A percentile compares a stretch with the other conserved stretches of the same genome.
Conservation (phyloP, 2,888 invertebrate genomes). For the Diaphora mendica region DNA sequence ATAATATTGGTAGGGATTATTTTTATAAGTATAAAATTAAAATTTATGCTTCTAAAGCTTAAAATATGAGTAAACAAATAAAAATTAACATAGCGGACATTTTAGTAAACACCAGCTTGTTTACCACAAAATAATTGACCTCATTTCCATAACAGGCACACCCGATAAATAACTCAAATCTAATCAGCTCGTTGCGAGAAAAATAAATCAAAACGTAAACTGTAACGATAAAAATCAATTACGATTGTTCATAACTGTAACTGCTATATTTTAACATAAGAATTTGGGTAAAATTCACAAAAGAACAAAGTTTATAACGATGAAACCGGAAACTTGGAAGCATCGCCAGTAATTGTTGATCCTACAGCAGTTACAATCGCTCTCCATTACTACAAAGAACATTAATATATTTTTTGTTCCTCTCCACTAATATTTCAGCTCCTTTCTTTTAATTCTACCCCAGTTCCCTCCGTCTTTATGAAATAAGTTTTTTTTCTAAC, state of each 20-base stretch:
- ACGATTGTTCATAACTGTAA: slow-evolving; percentile 26
- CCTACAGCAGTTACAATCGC: slow-evolving; percentile 70
- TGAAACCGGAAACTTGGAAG: slow-evolving; percentile 38
- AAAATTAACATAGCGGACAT: background rate
- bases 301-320: slow-evolving; percentile 50
- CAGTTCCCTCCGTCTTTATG: slow-evolving; percentile 71
- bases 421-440: slow-evolving; percentile 55
- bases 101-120: slow-evolving; percentile 14
- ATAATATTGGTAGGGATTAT: no score
- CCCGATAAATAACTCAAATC: slow-evolving; percentile 19
- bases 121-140: slow-evolving; percentile 18
- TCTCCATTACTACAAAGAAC: slow-evolving; percentile 72
- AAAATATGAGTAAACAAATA: background rate
- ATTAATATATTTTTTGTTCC: slow-evolving; percentile 66
- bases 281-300: slow-evolving; percentile 25
- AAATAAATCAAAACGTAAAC: slow-evolving; percentile 20
- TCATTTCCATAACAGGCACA: slow-evolving; percentile 17
- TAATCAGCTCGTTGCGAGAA: slow-evolving; percentile 22
- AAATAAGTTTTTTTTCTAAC: slow-evolving; percentile 83
- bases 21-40: background rate
- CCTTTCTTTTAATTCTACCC: slow-evolving; percentile 73
- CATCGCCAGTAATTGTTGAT: slow-evolving; percentile 64
- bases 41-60: background rate
- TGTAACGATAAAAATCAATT: slow-evolving; percentile 25
- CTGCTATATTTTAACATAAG: slow-evolving; percentile 31